Conservation (phyloP, 2,888 invertebrate genomes). For the Scaptomyza caliginosa region DNA sequence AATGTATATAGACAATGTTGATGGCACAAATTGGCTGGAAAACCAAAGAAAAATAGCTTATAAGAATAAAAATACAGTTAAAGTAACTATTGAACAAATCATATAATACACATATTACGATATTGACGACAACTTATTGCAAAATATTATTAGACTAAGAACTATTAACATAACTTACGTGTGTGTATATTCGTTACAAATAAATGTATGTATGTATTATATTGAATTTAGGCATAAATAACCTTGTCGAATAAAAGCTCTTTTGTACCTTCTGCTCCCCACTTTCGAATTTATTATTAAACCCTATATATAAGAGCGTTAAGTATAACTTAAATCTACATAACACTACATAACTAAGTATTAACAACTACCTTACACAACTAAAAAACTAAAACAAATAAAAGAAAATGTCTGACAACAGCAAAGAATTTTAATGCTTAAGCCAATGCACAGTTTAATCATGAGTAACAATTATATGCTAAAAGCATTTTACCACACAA, state of each 20-base stretch:
- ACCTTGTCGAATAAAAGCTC: slow-evolving; percentile 47
- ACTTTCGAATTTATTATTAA: slow-evolving; percentile 72
- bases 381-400: slow-evolving; percentile 19
- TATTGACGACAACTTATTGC: slow-evolving; percentile 15
- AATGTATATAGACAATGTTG: slow-evolving; percentile 37
- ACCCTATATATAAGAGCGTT: slow-evolving; percentile 46
- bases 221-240: slow-evolving; percentile 10
- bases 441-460: slow-evolving; percentile 38
- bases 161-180: slow-evolving; percentile 10
- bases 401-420: slow-evolving; percentile 35
- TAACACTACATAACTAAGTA: slow-evolving; percentile 11
- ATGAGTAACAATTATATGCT: slow-evolving; percentile 66
- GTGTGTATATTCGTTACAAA: slow-evolving; percentile 13
- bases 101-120: slow-evolving; percentile 17
- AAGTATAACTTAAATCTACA: slow-evolving; percentile 61
- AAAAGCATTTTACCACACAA: slow-evolving; percentile 63
- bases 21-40: slow-evolving; percentile 25
- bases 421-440: slow-evolving; percentile 37
- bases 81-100: slow-evolving; percentile 17
- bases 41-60: slow-evolving; percentile 33
- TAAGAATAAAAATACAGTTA: neutral
- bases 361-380: slow-evolving; percentile 12
- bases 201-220: slow-evolving; percentile 11
- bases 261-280: slow-evolving; percentile 77
- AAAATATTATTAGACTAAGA: slow-evolving; percentile 7